phyloP scores from a whole-genome alignment of 2,797 vertebrate genomes.

The Dermochelys coriacea region DNA sequence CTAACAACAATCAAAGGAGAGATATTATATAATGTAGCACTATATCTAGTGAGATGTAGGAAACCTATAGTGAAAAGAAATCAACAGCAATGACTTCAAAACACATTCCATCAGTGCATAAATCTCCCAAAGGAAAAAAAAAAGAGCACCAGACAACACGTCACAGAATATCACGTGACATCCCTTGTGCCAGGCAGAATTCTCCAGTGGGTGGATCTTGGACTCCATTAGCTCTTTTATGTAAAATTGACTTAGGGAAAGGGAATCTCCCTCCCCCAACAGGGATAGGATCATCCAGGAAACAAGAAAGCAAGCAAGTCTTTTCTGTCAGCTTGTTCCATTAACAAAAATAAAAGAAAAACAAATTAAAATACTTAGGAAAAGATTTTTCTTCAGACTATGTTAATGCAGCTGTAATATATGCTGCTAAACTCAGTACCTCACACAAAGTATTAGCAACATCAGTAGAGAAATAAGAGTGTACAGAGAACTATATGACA shows the following conservation, averaged over 20 bases:
- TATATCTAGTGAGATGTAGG: background rate
- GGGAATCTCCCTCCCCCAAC: background rate
- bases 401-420: background rate
- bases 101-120: background rate
- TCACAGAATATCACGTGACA: too few species aligned
- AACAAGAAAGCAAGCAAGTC: background rate
- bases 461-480: background rate
- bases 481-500: rapidly evolving
- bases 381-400: background rate
- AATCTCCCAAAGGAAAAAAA: background rate
- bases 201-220: background rate
- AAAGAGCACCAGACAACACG: background rate
- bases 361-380: background rate
- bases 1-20: background rate
- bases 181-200: background rate
- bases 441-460: background rate
- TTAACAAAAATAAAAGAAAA: background rate
- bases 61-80: rapidly evolving
- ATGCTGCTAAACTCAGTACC: background rate
- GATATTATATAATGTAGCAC: background rate
- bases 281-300: background rate
- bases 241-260: background rate
- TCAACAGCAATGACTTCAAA: background rate
- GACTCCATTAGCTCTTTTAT: background rate
- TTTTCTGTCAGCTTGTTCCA: background rate